Percentiles rank a stretch among this genome's conserved stretches.
These are phyloP conservation scores for Acronicta leporina DNA, from an alignment of 2,888 invertebrate genomes.

Conservation along the genomic window DNA sequence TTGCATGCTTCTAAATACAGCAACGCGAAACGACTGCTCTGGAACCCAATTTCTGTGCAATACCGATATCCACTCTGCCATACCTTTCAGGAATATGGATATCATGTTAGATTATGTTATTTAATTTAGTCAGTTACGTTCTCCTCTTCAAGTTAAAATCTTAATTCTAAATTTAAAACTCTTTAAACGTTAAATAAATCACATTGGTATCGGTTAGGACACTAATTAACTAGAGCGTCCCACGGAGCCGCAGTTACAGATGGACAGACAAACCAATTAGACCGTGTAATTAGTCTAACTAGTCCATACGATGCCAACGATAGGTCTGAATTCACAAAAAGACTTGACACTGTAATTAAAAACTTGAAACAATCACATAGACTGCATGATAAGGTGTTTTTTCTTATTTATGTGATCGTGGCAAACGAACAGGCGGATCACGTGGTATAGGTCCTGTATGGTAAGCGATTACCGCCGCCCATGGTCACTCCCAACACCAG, in stretches of 20 bases:
- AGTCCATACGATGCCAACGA: slow-evolving; percentile 61
- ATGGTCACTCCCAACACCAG: no score
- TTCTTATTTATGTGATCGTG: no score
- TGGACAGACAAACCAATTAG: slow-evolving; percentile 84
- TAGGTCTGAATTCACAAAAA: slow-evolving; percentile 48
- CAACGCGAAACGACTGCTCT: no score
- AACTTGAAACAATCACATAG: neutral
- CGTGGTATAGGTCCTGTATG: no score
- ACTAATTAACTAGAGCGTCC: slow-evolving; percentile 84
- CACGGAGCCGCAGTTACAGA: slow-evolving; percentile 85
- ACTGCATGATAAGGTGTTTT: no score
- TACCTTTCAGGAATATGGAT: no score
- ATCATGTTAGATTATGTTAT: no score
- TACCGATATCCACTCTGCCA: no score
- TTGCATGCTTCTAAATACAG: no score
- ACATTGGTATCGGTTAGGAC: slow-evolving; percentile 75
- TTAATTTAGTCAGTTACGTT: neutral
- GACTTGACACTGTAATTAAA: slow-evolving; percentile 10
- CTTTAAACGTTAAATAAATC: slow-evolving; percentile 77
- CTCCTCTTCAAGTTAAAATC: slow-evolving; percentile 24
- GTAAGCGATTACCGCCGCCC: no score
- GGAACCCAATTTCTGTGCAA: no score
- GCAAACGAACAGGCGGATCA: no score
- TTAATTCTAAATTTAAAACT: slow-evolving; percentile 39
- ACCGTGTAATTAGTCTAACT: slow-evolving; percentile 86